phyloP scores from a whole-genome alignment of 1,140 invertebrate species.

The Listronotus oregonensis region DNA sequence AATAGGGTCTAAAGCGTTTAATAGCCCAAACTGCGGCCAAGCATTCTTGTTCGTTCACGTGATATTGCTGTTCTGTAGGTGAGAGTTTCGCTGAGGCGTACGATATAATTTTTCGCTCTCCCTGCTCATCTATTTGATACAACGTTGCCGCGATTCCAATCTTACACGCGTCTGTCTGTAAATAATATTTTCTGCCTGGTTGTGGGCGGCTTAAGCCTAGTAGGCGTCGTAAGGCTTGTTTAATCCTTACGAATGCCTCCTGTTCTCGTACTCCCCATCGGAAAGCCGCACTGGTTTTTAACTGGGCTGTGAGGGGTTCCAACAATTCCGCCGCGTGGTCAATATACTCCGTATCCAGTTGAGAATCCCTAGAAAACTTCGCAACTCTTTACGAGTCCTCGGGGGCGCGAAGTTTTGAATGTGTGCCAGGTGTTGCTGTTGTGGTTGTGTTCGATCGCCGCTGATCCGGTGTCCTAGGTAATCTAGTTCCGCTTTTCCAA shows the following conservation, averaged over 20 bases:
- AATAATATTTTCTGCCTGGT: constrained; percentile 42
- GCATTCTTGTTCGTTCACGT: constrained; percentile 50
- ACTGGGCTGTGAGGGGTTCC: constrained; percentile 17
- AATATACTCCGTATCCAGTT: constrained; percentile 46
- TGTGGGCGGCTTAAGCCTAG: constrained; percentile 38
- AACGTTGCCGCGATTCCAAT: constrained; percentile 49
- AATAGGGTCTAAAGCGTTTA: constrained; percentile 46
- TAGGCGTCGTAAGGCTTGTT: constrained; percentile 39
- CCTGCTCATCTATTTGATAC: constrained; percentile 37
- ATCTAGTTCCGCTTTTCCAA: neutral
- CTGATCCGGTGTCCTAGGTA: constrained; percentile 24
- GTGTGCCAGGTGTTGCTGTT: constrained; percentile 7
- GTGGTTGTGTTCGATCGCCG: constrained; percentile 3
- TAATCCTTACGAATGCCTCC: constrained; percentile 44
- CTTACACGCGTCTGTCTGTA: too few species aligned
- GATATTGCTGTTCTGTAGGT: constrained; percentile 23
- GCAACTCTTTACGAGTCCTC: constrained; percentile 24
- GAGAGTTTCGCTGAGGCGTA: constrained; percentile 31
- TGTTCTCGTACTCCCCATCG: constrained; percentile 3
- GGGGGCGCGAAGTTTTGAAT: neutral
- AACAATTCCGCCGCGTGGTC: constrained; percentile 33
- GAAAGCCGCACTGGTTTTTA: constrained; percentile 24
- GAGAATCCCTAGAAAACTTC: constrained; percentile 38
- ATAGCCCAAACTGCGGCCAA: constrained; percentile 56
- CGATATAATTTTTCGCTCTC: constrained; percentile 24